phyloP scores from a whole-genome alignment of 2,888 invertebrate genomes.

The Stenotaenia linearis region DNA sequence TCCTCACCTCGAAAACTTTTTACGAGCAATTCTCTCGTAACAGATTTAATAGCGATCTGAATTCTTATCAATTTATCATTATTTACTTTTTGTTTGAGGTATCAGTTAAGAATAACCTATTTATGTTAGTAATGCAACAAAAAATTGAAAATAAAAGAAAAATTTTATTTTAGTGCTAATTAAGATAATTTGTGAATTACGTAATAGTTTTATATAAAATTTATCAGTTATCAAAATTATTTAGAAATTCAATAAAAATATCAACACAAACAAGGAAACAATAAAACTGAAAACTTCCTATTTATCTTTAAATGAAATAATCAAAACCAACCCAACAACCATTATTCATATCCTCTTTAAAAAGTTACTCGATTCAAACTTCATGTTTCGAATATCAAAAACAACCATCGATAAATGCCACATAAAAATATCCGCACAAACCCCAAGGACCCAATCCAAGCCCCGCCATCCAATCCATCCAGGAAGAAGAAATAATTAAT shows the following conservation, averaged over 20 bases:
- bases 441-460: not conserved
- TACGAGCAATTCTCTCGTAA: no score
- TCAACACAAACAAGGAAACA: not conserved
- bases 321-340: not conserved
- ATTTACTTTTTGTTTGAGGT: not conserved
- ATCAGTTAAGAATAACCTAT: not conserved
- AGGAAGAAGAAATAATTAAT: not conserved
- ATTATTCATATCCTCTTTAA: not conserved
- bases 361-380: not conserved
- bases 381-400: not conserved
- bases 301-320: not conserved
- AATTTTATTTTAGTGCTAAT: no score
- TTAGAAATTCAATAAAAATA: not conserved
- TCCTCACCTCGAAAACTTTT: no score
- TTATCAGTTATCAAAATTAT: no score
- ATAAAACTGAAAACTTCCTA: not conserved
- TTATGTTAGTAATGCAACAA: not conserved
- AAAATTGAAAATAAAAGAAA: not conserved
- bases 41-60: not conserved
- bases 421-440: not conserved
- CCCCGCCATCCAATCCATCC: not conserved
- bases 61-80: not conserved
- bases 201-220: no score
- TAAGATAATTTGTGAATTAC: no score
- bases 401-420: not conserved